These are phyloP conservation scores for Drosophila tripunctata DNA, from an alignment of 2,888 invertebrate genomes.

Conservation along the genomic window DNA sequence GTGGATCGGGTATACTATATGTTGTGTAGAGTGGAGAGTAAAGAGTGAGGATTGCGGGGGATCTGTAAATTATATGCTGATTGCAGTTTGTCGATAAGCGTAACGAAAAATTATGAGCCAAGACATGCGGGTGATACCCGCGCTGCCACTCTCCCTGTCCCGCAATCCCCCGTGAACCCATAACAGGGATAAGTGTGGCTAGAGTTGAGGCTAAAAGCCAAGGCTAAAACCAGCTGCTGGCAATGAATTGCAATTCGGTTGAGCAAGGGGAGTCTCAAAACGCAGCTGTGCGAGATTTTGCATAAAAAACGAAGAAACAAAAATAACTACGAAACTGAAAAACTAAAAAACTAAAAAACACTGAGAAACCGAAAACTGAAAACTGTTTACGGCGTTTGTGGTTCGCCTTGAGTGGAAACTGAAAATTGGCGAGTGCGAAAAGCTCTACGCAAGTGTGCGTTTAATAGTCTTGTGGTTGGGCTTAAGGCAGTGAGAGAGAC, in stretches of 20 bases:
- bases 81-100: constrained; percentile 73
- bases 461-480: constrained; percentile 69
- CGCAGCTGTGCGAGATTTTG: constrained; percentile 71
- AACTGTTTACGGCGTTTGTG: constrained; percentile 58
- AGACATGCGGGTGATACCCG: constrained; percentile 73
- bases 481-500: background rate
- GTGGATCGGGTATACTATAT: background rate
- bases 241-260: constrained; percentile 42
- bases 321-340: too few species aligned
- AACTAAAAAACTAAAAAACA: background rate
- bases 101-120: constrained; percentile 70
- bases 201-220: constrained; percentile 1
- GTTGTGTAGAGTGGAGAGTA: background rate
- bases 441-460: constrained; percentile 73
- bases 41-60: background rate
- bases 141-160: background rate
- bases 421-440: constrained; percentile 66
- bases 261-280: constrained; percentile 33
- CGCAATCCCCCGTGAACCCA: constrained; percentile 2
- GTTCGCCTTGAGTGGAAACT: constrained; percentile 45
- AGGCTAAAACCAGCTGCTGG: constrained; percentile 43
- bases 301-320: too few species aligned
- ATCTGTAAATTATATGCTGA: constrained; percentile 72
- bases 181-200: background rate
- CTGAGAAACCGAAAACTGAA: constrained; percentile 15